phyloP scores from a whole-genome alignment of 2,113 vertebrate species.

The Phylloscopus whistleri region DNA sequence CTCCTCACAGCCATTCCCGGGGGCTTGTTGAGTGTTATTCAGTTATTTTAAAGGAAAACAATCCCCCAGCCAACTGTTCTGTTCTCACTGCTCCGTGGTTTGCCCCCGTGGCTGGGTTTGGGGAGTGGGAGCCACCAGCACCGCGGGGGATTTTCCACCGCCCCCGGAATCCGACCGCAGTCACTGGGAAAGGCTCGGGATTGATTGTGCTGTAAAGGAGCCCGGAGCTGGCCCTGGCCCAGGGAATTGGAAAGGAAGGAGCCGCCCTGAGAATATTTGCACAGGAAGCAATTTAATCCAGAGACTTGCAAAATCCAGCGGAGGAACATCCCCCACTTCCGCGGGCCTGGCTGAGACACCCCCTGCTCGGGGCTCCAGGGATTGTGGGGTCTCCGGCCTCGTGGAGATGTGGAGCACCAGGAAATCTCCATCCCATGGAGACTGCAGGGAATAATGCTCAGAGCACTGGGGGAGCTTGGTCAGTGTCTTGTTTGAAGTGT shows the following conservation, averaged over 20 bases:
- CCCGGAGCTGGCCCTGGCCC: background rate
- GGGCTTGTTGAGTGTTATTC: background rate
- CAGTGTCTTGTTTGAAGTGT: background rate
- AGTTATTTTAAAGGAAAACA: background rate
- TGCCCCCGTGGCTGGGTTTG: background rate
- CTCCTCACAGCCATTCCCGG: background rate
- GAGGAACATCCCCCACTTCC: background rate
- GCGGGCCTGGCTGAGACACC: background rate
- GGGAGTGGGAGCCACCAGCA: background rate
- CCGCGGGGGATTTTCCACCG: rapidly evolving
- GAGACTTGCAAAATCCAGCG: background rate
- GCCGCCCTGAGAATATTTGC: slow-evolving; percentile 47
- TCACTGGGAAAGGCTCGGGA: background rate
- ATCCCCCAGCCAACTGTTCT: background rate
- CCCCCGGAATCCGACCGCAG: background rate
- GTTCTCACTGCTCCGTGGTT: background rate
- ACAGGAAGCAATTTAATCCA: slow-evolving; percentile 49
- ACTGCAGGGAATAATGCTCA: background rate
- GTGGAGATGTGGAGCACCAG: background rate
- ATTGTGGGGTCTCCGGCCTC: rapidly evolving
- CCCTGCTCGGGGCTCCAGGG: rapidly evolving
- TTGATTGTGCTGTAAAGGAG: background rate
- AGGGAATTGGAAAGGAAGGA: slow-evolving; percentile 31
- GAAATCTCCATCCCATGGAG: background rate
- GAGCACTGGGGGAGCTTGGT: background rate